These are phyloP conservation scores for Troides aeacus DNA, from an alignment of 2,888 invertebrate species.

Conservation along the genomic window DNA sequence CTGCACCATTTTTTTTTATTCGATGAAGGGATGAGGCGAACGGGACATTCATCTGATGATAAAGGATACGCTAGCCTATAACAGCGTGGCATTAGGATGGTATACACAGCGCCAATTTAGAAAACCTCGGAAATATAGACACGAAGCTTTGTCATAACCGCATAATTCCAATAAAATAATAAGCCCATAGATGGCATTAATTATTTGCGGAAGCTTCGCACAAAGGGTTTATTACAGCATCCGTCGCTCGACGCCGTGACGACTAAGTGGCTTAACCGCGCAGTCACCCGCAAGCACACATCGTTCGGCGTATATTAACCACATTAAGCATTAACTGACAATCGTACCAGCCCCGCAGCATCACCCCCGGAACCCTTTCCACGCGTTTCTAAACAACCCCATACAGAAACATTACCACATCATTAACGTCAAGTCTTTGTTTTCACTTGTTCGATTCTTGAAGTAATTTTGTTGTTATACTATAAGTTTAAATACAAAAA, in stretches of 20 bases:
- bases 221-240: conserved; percentile 20
- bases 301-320: conserved; percentile 30
- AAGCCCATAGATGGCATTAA: conserved; percentile 9
- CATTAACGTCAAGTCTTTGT: conserved; percentile 16
- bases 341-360: conserved; percentile 17
- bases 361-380: conserved; percentile 7
- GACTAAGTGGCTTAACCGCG: conserved; percentile 18
- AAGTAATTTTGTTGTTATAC: too few relatives aligned
- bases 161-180: conserved; percentile 13
- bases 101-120: too few relatives aligned
- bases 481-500: too few relatives aligned
- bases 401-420: conserved; percentile 18
- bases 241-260: conserved; percentile 16
- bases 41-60: too few relatives aligned
- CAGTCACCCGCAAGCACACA: conserved; percentile 28
- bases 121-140: background rate
- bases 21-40: too few relatives aligned
- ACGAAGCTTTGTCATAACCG: background rate
- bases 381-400: conserved; percentile 25
- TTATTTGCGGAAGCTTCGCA: conserved; percentile 11
- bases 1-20: background rate
- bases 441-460: conserved; percentile 12
- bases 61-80: too few relatives aligned
- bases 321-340: conserved; percentile 34
- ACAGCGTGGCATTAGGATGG: too few relatives aligned